Base-by-base conservation (phyloP, 2,113 vertebrate species). In the Rhinopithecus roxellana region DNA sequence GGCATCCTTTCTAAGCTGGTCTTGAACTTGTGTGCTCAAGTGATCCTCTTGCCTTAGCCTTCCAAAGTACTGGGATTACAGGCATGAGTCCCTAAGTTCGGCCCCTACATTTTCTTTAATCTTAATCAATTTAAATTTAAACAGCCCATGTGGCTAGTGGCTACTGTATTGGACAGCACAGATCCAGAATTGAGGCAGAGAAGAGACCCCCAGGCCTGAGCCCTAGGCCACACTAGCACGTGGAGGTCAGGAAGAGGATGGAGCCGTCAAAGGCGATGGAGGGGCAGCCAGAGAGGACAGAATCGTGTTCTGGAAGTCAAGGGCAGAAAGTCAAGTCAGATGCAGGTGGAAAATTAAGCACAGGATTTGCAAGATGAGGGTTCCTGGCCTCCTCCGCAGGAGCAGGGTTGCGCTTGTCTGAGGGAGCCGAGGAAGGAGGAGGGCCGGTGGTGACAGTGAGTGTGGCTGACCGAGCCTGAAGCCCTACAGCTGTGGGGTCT, bases 401-500 rank as follows among this genome's bases (percentile, higher is more conserved):
- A 45, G 45, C 17, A 32, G 40, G 5, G 38, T 14, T 4, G 11
- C 17, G 11, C 23, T 22, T 27, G 14, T 17, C 5, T 40, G 67
- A 40, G 50, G 2, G 9, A 61, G 27, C 25, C 8, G 30, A 78
- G 48, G 48, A 14, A 35, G 20, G 40, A 27, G 22, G 22, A 13
- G 25, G 22, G 43, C 8, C 30, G 20, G 20, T 38, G 23, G 18
- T 18, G 0, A 8, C 57, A 38, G 79, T 6, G 9, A 43, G 27
- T 23, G 0, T 4, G 45, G 50, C 38, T 0, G 2, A 5, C 0
- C 5, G 9, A 10, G 11, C 23, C 48, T 9, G 48, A 43, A 75
- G 32, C 67, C 23, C 30, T 4, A 0, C 1, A 22, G 8, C 90
- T 45, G 0, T 4, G 14, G 0, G 4, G n/a, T 12, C 25, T 18